Percentiles rank a stretch among this genome's conserved stretches.
Evolutionary conservation across 2,888 invertebrate species (phyloP).

Genomic region (Aradus depressus): DNA sequence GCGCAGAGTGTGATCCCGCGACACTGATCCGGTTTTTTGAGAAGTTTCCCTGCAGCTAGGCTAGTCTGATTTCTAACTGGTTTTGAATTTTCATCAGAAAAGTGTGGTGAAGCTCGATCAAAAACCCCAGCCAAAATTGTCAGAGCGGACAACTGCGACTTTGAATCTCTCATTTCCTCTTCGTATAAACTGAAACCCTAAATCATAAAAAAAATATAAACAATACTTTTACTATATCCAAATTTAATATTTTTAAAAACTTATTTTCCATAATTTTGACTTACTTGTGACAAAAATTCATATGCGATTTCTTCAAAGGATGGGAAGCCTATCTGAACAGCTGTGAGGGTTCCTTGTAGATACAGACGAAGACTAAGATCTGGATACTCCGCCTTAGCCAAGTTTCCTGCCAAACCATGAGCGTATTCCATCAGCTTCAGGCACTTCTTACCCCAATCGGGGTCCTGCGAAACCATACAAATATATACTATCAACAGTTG

Average conservation of each 20-base stretch:
- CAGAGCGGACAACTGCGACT: slow-evolving; percentile 91
- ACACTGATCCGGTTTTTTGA: slow-evolving; percentile 98
- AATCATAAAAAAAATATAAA: slow-evolving; percentile 19
- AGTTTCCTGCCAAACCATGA: slow-evolving; percentile 84
- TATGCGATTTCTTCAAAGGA: slow-evolving; percentile 96
- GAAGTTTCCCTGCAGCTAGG: slow-evolving; percentile 83
- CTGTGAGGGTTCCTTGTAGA: slow-evolving; percentile 88
- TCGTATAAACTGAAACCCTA: slow-evolving; percentile 93
- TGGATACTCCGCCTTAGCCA: slow-evolving; percentile 89
- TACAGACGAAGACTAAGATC: slow-evolving; percentile 88
- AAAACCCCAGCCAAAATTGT: slow-evolving; percentile 91
- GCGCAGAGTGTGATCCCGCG: slow-evolving; percentile 87
- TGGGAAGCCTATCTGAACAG: slow-evolving; percentile 82
- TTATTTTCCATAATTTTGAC: neutral
- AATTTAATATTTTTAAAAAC: neutral
- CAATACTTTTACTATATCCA: neutral
- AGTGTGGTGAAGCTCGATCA: slow-evolving; percentile 41
- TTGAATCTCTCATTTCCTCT: slow-evolving; percentile 95
- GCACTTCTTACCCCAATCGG: slow-evolving; percentile 97
- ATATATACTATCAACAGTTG: too few relatives aligned
- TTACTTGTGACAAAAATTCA: slow-evolving; percentile 85
- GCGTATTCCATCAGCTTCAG: slow-evolving; percentile 97
- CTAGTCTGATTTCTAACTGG: slow-evolving; percentile 94
- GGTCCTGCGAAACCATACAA: slow-evolving; percentile 57
- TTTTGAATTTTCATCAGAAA: slow-evolving; percentile 76